Conservation (phyloP, 2,888 invertebrate species). For the Hymenopus coronatus region DNA sequence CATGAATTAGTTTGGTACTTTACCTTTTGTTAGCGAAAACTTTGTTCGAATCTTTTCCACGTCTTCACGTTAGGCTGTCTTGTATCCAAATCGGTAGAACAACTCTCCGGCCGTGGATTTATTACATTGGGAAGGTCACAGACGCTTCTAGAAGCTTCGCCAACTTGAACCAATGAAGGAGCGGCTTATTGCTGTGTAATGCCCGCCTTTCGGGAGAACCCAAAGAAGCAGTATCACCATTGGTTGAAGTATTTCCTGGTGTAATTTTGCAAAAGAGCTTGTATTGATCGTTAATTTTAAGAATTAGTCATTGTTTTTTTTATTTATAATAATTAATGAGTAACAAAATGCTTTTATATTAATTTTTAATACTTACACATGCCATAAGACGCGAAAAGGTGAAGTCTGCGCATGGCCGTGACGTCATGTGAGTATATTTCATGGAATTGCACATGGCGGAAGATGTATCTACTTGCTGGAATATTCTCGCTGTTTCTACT, state of each 20-base stretch:
- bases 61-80: background rate
- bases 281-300: background rate
- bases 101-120: background rate
- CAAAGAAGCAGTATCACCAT: background rate
- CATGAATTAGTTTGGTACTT: background rate
- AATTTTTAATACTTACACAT: background rate
- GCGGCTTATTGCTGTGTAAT: background rate
- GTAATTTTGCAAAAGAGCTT: background rate
- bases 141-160: slow-evolving; percentile 1
- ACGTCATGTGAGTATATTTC: background rate
- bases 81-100: background rate
- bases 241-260: background rate
- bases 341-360: background rate
- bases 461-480: background rate
- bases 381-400: background rate
- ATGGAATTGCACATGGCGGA: background rate
- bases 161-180: background rate
- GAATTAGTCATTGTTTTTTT: background rate
- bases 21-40: background rate
- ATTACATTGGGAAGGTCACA: background rate
- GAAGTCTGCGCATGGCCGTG: background rate
- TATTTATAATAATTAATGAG: background rate
- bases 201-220: background rate
- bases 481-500: background rate
- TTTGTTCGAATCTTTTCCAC: background rate